These are phyloP conservation scores for Siniperca scherzeri DNA, from an alignment of 2,797 vertebrate species.

Conservation along the genomic window DNA sequence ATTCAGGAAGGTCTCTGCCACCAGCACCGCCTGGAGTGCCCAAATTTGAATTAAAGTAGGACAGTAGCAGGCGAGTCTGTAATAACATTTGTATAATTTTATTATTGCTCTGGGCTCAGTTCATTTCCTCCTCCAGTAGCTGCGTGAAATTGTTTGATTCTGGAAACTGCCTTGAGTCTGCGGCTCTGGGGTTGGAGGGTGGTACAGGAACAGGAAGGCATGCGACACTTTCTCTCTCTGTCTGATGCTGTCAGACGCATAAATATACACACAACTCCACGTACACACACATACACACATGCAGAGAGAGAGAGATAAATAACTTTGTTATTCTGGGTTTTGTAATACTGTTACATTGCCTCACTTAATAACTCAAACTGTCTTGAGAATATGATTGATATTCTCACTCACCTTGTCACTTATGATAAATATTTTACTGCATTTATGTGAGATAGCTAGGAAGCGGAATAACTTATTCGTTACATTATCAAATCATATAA, in stretches of 20 bases:
- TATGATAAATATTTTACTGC: constrained; percentile 82
- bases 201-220: constrained; percentile 92
- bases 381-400: constrained; percentile 82
- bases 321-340: constrained; percentile 84
- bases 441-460: constrained; percentile 61
- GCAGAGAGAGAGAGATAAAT: constrained; percentile 73
- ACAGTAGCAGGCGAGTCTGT: constrained; percentile 99
- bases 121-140: constrained; percentile 99
- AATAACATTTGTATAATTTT: constrained; percentile 99
- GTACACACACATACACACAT: constrained; percentile 26
- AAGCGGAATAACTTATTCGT: constrained; percentile 74
- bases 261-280: constrained; percentile 55
- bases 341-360: constrained; percentile 83
- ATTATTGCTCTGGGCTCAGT: constrained; percentile 99
- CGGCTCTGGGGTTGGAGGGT: constrained; percentile 91
- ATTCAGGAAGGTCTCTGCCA: constrained; percentile 98
- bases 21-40: constrained; percentile 91
- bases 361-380: constrained; percentile 85
- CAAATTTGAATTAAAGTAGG: constrained; percentile 99
- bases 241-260: constrained; percentile 82
- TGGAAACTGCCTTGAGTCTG: constrained; percentile 96
- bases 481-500: constrained; percentile 71
- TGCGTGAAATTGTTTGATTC: constrained; percentile 99
- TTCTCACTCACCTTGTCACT: constrained; percentile 84
- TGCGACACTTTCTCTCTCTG: constrained; percentile 81